Conservation (phyloP, 2,113 vertebrate species). For the Uropsilus gracilis region DNA sequence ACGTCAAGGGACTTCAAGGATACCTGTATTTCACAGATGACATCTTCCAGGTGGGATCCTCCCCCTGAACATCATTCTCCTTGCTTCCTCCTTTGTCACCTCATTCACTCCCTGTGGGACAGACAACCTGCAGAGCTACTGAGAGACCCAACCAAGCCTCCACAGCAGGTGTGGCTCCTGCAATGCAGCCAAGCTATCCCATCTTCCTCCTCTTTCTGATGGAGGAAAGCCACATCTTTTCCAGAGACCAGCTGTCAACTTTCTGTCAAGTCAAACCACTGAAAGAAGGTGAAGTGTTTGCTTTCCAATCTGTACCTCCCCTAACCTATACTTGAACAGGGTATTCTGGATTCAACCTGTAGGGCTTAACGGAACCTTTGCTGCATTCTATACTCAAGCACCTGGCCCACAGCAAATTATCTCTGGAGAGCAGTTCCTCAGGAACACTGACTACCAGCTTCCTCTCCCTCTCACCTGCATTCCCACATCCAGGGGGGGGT, state of each 20-base stretch:
- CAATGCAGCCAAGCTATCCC: no score
- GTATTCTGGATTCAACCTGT: neutral
- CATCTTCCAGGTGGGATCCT: accelerated
- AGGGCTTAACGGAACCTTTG: neutral
- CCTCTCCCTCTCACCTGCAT: neutral
- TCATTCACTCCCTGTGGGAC: neutral
- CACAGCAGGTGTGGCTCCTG: neutral
- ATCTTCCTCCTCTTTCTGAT: neutral
- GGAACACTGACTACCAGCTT: neutral
- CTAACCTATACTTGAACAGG: neutral
- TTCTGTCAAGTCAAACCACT: neutral
- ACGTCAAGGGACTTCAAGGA: neutral
- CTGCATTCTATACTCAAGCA: neutral
- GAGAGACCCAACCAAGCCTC: neutral
- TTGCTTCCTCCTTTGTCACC: neutral
- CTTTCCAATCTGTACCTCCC: neutral
- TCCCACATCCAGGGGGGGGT: neutral
- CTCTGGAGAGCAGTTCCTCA: neutral
- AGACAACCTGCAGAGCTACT: neutral
- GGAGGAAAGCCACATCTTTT: neutral
- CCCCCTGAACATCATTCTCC: neutral
- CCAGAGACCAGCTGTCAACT: neutral
- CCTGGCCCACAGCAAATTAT: neutral
- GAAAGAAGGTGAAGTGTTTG: neutral
- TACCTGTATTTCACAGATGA: neutral